Conservation (phyloP, 2,888 invertebrate species). For the Ligdia adustata region DNA sequence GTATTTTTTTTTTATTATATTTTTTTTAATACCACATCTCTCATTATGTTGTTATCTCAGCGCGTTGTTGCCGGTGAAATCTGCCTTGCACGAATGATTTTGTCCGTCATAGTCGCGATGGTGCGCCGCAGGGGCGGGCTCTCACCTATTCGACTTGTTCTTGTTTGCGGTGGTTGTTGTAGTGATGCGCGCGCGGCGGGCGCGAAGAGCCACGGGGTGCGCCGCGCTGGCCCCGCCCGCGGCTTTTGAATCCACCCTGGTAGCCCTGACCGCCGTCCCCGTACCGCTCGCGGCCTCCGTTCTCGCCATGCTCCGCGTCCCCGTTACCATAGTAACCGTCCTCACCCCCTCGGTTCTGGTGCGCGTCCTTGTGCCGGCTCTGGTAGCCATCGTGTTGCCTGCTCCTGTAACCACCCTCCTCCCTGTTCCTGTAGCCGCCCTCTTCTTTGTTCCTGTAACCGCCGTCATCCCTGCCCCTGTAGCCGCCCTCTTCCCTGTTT, state of each 20-base stretch:
- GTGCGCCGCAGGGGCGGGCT: constrained; percentile 44
- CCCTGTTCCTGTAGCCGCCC: constrained; percentile 1
- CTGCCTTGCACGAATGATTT: constrained; percentile 86
- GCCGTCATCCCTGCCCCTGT: constrained; percentile 46
- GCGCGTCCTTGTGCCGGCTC: constrained; percentile 62
- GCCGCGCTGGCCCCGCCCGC: constrained; percentile 75
- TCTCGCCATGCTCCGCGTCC: constrained; percentile 73
- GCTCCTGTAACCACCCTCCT: constrained; percentile 63
- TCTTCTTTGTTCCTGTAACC: constrained; percentile 49
- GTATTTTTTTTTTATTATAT: constrained; percentile 63
- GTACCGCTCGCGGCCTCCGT: constrained; percentile 79
- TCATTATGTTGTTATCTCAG: constrained; percentile 80
- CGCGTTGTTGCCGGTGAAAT: constrained; percentile 88
- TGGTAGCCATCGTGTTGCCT: constrained; percentile 69
- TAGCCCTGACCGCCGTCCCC: constrained; percentile 75
- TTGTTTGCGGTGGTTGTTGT: constrained; percentile 64
- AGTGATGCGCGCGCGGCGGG: constrained; percentile 55
- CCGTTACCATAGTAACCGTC: constrained; percentile 73
- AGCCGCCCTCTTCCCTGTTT: constrained; percentile 15
- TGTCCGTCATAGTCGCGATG: constrained; percentile 60
- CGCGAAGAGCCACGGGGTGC: constrained; percentile 48
- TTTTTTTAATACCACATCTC: constrained; percentile 83
- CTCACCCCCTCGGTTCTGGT: constrained; percentile 56
- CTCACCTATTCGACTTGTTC: constrained; percentile 62
- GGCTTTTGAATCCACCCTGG: constrained; percentile 82